These are phyloP conservation scores for Melanotaenia maccullochi DNA, from an alignment of 2,797 vertebrate genomes.

Conservation along the genomic window DNA sequence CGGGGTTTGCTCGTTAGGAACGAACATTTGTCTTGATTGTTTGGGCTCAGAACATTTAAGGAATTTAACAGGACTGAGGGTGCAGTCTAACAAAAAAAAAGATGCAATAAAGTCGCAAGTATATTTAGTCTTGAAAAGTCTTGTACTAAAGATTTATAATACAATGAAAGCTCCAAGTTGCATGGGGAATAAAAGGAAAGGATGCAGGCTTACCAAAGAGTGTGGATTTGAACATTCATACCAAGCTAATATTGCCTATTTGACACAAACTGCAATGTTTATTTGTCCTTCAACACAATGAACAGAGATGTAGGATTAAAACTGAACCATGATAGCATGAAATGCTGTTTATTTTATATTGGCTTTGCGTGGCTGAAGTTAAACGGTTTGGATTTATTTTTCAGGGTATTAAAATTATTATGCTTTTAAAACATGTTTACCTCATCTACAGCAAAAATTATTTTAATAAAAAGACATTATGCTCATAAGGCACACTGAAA, in stretches of 20 bases:
- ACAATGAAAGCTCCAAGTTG: too few species aligned
- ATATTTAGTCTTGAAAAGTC: neutral
- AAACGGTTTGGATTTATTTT: neutral
- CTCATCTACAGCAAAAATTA: neutral
- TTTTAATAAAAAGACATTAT: neutral
- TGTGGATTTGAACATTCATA: too few species aligned
- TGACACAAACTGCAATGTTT: neutral
- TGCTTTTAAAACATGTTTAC: neutral
- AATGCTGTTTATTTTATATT: too few species aligned
- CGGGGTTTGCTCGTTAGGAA: neutral
- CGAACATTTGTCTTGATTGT: neutral
- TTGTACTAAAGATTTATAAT: neutral
- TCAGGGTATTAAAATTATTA: neutral
- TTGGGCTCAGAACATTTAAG: neutral
- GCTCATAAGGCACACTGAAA: neutral
- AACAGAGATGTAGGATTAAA: conserved; percentile 19
- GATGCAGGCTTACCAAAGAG: neutral
- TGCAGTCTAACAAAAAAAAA: neutral
- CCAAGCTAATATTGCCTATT: neutral
- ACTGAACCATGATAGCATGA: too few species aligned
- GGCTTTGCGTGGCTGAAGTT: neutral
- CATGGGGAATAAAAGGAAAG: neutral
- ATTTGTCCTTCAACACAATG: conserved; percentile 10
- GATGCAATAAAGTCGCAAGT: neutral
- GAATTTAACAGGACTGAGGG: neutral